phyloP scores from a whole-genome alignment of 2,888 invertebrate genomes.

The Rhogogaster chlorosoma region DNA sequence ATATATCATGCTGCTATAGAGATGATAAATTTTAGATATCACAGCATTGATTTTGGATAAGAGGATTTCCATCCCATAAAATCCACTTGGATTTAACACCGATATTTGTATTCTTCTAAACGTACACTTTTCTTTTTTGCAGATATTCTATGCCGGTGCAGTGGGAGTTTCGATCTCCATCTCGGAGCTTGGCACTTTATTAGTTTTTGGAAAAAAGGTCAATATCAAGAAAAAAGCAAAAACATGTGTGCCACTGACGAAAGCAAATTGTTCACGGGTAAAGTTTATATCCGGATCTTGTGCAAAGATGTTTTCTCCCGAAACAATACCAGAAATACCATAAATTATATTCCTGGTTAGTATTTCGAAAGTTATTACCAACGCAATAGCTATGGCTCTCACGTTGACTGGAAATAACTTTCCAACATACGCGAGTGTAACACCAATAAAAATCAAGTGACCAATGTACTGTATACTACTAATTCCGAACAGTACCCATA shows the following conservation, averaged over 20 bases:
- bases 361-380: neutral
- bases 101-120: neutral
- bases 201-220: neutral
- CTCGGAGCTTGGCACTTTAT: neutral
- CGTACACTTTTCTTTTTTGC: neutral
- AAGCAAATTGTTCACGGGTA: neutral
- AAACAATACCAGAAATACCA: too few relatives aligned
- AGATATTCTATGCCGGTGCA: neutral
- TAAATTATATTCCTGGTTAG: neutral
- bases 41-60: neutral
- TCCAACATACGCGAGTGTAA: neutral
- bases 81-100: neutral
- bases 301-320: too few relatives aligned
- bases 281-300: neutral
- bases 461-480: neutral
- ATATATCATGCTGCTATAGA: neutral
- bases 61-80: neutral
- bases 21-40: neutral
- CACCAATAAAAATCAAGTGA: slow-evolving; percentile 1
- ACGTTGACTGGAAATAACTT: neutral
- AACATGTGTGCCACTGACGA: neutral
- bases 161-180: neutral
- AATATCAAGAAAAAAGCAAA: neutral
- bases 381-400: neutral
- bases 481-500: neutral